These are phyloP conservation scores for Subanguina moxae DNA, from an alignment of 1,140 invertebrate genomes.

Conservation along the genomic window DNA sequence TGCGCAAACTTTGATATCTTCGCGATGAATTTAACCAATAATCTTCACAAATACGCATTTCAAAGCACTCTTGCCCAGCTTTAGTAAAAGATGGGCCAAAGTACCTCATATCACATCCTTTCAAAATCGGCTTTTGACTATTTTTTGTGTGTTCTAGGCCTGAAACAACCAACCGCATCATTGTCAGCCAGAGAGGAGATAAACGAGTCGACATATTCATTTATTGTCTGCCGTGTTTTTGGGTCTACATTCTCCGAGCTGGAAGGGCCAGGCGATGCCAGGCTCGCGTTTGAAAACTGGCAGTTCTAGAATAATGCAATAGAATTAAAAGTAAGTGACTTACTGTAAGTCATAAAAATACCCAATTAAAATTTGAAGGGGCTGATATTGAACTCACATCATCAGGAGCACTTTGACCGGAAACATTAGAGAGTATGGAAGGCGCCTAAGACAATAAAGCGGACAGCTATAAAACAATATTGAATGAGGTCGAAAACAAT, in stretches of 20 bases:
- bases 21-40: too few species aligned
- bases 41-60: too few species aligned
- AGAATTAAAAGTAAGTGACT: background rate
- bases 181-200: background rate
- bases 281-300: background rate
- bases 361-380: background rate
- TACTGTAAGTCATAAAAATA: background rate
- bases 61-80: too few species aligned
- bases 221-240: background rate
- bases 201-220: background rate
- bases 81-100: too few species aligned
- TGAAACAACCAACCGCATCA: background rate
- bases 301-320: constrained; percentile 2
- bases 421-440: background rate
- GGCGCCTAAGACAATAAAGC: constrained; percentile 6
- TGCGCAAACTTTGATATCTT: too few species aligned
- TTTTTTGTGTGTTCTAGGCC: too few species aligned
- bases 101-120: too few species aligned
- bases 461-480: background rate
- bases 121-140: too few species aligned
- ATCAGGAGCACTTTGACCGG: constrained; percentile 8
- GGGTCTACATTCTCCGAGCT: background rate
- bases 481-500: background rate
- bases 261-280: background rate
- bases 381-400: constrained; percentile 10